Base-by-base conservation (phyloP, 2,888 invertebrate genomes). In the Lapara coniferarum region DNA sequence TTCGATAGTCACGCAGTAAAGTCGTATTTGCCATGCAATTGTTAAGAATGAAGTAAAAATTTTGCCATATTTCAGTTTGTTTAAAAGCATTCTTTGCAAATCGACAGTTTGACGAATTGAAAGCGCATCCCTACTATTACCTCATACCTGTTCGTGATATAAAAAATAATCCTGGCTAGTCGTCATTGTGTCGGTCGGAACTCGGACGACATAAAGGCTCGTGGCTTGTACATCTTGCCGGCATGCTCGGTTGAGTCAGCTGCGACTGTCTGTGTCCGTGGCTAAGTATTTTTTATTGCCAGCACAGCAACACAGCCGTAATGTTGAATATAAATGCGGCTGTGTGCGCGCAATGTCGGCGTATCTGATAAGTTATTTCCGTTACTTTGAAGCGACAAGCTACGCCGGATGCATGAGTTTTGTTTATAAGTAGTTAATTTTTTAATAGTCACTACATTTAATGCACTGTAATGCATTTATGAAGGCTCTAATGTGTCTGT, bases 361-460 rank as follows among this genome's bases (percentile, higher is more conserved):
- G 87, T 85, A 86, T 85, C 90, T 87, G 91, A 91, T 91, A 89
- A 87, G 88, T 86, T 86, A 89, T 91, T 92, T 92, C 92, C 91
- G 91, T 85, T 88, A 83, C 83, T 85, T 79, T 75, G 80, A 85
- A 82, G 82, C 81, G 82, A 75, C 77, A 75, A 75, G 73, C 73
- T 72, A 75, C 73, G 75, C 78, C 82, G 82, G 82, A 82, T 81
- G 81, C 78, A 78, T 71, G 75, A 76, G 74, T 78, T 80, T 81
- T 66, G 68, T 69, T 63, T 63, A 63, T 53, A 59, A 53, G 68
- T 63, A 53, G 59, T 69, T 63, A 69, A 69, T 69, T 53, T 53
- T 69, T 63, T 53, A 59, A 63, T 66, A 37, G 37, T 53, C 30
- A 51, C n/a, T 53, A n/a, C n/a, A 25, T 51, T 51, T 19, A 25